Conservation (phyloP, 30 jellyfish, hydroid and myxozoan genomes). For the Cassiopea andromeda region DNA sequence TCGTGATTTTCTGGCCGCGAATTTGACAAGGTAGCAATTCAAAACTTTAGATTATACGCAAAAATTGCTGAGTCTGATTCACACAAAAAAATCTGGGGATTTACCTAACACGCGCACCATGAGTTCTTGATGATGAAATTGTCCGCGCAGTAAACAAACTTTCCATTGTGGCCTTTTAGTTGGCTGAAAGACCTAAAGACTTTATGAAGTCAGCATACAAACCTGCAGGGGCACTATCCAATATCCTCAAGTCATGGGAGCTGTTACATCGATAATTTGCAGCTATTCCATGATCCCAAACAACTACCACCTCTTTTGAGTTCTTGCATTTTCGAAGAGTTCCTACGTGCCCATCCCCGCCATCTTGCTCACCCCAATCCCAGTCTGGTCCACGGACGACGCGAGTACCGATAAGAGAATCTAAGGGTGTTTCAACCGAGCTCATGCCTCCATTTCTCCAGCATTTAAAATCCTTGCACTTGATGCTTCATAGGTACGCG, state of each 20-base stretch:
- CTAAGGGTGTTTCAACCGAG: too few species aligned
- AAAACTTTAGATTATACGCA: too few species aligned
- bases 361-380: slow-evolving; percentile 92
- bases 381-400: slow-evolving; percentile 91
- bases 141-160: too few species aligned
- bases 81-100: too few species aligned
- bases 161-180: too few species aligned
- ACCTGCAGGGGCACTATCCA: slow-evolving; percentile 25
- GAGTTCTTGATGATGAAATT: too few species aligned
- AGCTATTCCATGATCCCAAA: not conserved
- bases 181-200: too few species aligned
- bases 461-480: not conserved
- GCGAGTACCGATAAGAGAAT: slow-evolving; percentile 75
- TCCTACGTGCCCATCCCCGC: slow-evolving; percentile 22
- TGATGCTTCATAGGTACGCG: too few species aligned
- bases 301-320: not conserved
- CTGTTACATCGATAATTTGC: not conserved
- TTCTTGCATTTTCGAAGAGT: not conserved
- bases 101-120: too few species aligned
- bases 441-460: not conserved
- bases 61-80: too few species aligned
- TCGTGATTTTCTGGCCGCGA: too few species aligned
- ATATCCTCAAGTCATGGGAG: not conserved
- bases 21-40: too few species aligned
- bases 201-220: not conserved